phyloP scores from a whole-genome alignment of 30 jellyfish, hydroid and myxozoan species.

The Hydra vulgaris region DNA sequence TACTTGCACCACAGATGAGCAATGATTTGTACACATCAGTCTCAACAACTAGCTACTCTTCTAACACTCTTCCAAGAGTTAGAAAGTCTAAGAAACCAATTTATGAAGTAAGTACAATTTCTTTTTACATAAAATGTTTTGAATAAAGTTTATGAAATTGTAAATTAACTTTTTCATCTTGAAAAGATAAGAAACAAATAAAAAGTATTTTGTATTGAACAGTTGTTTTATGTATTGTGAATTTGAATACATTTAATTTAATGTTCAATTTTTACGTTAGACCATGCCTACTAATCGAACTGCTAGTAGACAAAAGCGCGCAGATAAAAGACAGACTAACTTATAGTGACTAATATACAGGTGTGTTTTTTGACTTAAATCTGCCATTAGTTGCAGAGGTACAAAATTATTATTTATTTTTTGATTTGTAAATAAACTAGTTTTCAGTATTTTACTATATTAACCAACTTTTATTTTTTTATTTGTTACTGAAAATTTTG shows the following conservation, averaged over 20 bases:
- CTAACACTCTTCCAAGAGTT: slow-evolving; percentile 34
- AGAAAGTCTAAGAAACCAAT: slow-evolving; percentile 29
- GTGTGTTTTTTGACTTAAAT: not conserved
- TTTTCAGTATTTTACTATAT: no score
- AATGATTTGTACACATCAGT: not conserved
- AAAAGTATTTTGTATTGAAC: no score
- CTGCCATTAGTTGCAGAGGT: not conserved
- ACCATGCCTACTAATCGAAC: not conserved
- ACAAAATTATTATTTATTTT: not conserved
- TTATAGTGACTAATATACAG: not conserved
- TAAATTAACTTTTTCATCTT: no score
- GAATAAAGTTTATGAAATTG: no score
- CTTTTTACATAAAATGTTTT: not conserved
- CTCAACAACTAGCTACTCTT: slow-evolving; percentile 5
- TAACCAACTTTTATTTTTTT: no score
- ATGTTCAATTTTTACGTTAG: not conserved
- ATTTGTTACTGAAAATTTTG: no score
- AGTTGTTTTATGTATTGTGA: not conserved
- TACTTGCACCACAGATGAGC: not conserved
- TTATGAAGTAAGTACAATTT: slow-evolving; percentile 14
- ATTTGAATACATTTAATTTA: not conserved
- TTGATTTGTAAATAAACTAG: no score
- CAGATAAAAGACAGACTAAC: not conserved
- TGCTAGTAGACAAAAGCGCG: not conserved
- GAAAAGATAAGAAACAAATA: no score